Percentiles rank a stretch among this genome's conserved stretches.
These are phyloP conservation scores for Bradypodion ventrale DNA, from an alignment of 2,797 vertebrate species.

Conservation along the genomic window DNA sequence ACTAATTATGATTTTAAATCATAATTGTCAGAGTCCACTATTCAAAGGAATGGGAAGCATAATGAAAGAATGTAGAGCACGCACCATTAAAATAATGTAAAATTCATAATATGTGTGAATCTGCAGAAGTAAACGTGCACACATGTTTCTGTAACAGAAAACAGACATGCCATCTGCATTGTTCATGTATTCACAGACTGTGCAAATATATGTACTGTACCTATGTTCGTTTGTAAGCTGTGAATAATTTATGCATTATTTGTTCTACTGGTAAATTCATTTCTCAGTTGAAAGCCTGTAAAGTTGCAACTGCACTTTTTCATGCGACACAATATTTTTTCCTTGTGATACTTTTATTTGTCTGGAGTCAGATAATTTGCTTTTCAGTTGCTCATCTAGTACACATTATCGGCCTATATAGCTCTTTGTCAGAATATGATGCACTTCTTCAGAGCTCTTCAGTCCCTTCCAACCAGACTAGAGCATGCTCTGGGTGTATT, in stretches of 20 bases:
- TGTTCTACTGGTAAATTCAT: neutral
- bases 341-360: constrained; percentile 19
- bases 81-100: neutral
- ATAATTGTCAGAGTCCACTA: constrained; percentile 67
- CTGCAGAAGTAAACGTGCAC: neutral
- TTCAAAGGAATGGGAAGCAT: constrained; percentile 33
- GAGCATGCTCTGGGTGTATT: neutral
- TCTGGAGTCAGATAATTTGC: neutral
- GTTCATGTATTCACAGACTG: rapidly evolving
- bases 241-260: neutral
- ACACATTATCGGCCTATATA: neutral
- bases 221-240: constrained; percentile 5
- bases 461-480: neutral
- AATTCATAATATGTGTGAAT: neutral
- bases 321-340: neutral
- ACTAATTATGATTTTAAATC: constrained; percentile 74
- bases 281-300: neutral
- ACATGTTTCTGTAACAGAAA: constrained; percentile 2
- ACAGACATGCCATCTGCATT: rapidly evolving
- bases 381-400: constrained; percentile 34
- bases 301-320: neutral
- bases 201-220: rapidly evolving
- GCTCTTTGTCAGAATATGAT: neutral
- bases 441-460: neutral
- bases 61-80: constrained; percentile 15